Evolutionary conservation across 2,797 vertebrate species (phyloP).

Genomic region (Danio choprae): DNA sequence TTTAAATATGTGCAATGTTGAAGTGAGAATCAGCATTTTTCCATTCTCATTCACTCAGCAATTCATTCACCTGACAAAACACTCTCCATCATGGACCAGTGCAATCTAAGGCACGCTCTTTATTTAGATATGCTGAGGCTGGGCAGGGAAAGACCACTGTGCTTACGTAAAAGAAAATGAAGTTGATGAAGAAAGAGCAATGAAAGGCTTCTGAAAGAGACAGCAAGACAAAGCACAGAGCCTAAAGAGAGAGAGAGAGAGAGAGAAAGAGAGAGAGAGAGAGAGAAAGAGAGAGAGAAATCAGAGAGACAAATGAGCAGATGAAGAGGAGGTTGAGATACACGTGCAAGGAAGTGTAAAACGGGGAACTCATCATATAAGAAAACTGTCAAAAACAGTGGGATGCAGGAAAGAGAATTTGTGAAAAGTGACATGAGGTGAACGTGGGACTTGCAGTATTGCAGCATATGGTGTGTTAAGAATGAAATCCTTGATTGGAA

Average conservation of each 20-base stretch:
- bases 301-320: not conserved
- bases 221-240: not conserved
- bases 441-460: not conserved
- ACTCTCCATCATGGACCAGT: constrained; percentile 22
- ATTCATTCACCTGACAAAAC: constrained; percentile 49
- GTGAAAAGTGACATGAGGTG: not conserved
- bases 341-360: not conserved
- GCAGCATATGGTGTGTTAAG: not conserved
- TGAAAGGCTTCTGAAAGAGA: constrained; percentile 26
- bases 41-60: constrained; percentile 46
- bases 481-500: not conserved
- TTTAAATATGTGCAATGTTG: constrained; percentile 56
- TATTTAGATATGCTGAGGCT: constrained; percentile 56
- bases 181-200: constrained; percentile 62
- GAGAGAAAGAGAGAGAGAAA: constrained; percentile 4
- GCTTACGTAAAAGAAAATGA: constrained; percentile 19
- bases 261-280: not conserved
- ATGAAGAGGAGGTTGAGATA: constrained; percentile 1
- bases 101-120: constrained; percentile 43
- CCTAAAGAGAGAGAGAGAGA: not conserved
- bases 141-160: constrained; percentile 43
- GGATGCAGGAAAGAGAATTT: not conserved
- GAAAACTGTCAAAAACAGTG: constrained; percentile 15
- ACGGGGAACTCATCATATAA: not conserved
- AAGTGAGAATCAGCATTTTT: constrained; percentile 49